Evolutionary conservation across 2,888 invertebrate genomes (phyloP).

Genomic region (Polydrusus tereticollis): DNA sequence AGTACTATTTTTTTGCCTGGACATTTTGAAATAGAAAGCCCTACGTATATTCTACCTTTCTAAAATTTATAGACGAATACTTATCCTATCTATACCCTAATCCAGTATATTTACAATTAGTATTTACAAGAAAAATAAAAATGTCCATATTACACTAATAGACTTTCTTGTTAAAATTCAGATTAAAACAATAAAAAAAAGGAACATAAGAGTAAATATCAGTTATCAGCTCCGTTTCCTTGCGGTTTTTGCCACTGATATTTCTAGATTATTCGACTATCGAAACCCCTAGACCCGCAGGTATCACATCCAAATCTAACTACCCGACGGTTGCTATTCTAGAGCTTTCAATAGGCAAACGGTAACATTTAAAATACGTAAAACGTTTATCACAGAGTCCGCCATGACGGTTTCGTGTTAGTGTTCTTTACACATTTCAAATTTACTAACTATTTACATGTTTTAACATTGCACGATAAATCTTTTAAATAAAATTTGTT

Average conservation of each 20-base stretch:
- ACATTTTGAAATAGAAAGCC: too few species aligned
- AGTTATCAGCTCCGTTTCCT: not conserved
- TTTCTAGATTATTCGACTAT: conserved; percentile 21
- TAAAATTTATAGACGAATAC: conserved; percentile 24
- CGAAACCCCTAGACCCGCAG: conserved; percentile 16
- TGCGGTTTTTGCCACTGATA: not conserved
- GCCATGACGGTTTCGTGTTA: conserved; percentile 54
- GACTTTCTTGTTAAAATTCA: conserved; percentile 22
- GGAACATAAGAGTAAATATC: conserved; percentile 22
- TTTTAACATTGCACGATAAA: conserved; percentile 58
- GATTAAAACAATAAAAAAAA: conserved; percentile 26
- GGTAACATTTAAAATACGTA: conserved; percentile 57
- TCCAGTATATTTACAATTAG: conserved; percentile 13
- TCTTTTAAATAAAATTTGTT: not conserved
- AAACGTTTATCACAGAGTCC: conserved; percentile 65
- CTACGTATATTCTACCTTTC: not conserved
- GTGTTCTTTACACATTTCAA: conserved; percentile 61
- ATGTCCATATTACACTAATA: conserved; percentile 29
- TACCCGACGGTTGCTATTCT: not conserved
- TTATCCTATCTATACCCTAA: conserved; percentile 11
- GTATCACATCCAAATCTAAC: not conserved
- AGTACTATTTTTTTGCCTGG: too few species aligned
- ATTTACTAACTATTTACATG: conserved; percentile 58
- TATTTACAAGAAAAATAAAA: conserved; percentile 33
- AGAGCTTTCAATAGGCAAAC: conserved; percentile 30